Percentiles rank a stretch among this genome's conserved stretches.
These are phyloP conservation scores for Diabrotica balteata DNA, from an alignment of 2,888 invertebrate species.

Conservation along the genomic window DNA sequence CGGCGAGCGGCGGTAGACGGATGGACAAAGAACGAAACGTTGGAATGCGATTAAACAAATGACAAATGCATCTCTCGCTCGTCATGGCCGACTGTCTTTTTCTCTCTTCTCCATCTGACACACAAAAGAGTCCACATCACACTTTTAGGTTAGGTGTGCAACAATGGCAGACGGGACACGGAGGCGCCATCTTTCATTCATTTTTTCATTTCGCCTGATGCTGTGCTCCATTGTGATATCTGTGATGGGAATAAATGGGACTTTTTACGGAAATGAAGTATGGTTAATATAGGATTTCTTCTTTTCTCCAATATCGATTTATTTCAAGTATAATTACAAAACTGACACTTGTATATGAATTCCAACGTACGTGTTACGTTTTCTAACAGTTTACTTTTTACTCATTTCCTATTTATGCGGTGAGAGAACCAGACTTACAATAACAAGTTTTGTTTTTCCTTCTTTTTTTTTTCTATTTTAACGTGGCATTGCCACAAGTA, in stretches of 20 bases:
- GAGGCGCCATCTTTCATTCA: conserved; percentile 50
- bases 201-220: conserved; percentile 32
- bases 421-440: too few species aligned
- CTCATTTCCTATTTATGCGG: neutral
- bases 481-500: too few species aligned
- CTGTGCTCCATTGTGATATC: conserved; percentile 15
- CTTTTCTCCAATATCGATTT: too few species aligned
- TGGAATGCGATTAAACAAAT: conserved; percentile 47
- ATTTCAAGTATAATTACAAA: too few species aligned
- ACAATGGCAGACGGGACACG: conserved; percentile 38
- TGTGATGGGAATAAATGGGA: conserved; percentile 18
- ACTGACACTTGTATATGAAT: too few species aligned
- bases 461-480: too few species aligned
- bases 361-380: too few species aligned
- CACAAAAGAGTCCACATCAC: conserved; percentile 38
- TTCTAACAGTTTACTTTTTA: neutral
- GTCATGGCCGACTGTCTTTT: conserved; percentile 26
- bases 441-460: too few species aligned
- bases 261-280: conserved; percentile 8
- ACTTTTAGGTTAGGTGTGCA: conserved; percentile 37
- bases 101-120: conserved; percentile 16
- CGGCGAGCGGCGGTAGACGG: conserved; percentile 23
- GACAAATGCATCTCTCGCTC: conserved; percentile 43
- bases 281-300: too few species aligned
- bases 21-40: conserved; percentile 40